A percentile compares a stretch with the other conserved stretches of the same genome.
Conservation (phyloP, 1,140 invertebrate genomes). For the Globodera ellingtonae region DNA sequence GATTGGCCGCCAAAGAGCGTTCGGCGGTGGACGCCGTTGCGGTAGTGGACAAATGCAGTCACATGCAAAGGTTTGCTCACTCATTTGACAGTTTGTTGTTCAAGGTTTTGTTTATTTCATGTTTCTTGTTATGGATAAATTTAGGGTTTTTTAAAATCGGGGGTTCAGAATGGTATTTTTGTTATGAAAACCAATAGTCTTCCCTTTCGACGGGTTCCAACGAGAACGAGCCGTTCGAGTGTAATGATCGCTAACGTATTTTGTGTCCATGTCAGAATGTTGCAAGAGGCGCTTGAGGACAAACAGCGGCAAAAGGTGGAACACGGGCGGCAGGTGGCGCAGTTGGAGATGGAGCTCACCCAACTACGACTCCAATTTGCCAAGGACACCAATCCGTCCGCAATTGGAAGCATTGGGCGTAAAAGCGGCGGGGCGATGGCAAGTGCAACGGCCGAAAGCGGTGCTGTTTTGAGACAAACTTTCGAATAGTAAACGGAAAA, state of each 20-base stretch:
- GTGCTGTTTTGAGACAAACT: background rate
- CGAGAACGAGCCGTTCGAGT: background rate
- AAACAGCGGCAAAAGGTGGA: constrained; percentile 47
- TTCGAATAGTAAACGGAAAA: too few species aligned
- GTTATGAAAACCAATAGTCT: too few species aligned
- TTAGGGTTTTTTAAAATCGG: too few species aligned
- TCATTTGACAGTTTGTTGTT: too few species aligned
- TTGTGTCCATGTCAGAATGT: constrained; percentile 25
- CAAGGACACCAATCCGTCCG: constrained; percentile 28
- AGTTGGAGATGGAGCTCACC: constrained; percentile 51
- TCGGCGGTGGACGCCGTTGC: constrained; percentile 46
- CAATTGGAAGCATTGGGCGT: constrained; percentile 27
- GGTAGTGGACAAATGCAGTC: constrained; percentile 43
- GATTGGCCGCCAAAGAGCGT: constrained; percentile 81
- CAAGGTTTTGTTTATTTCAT: too few species aligned
- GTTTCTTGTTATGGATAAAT: too few species aligned
- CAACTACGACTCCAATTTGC: constrained; percentile 45
- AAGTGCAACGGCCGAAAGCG: background rate
- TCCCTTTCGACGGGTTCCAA: too few species aligned
- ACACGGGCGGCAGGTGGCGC: constrained; percentile 44
- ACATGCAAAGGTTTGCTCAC: constrained; percentile 41
- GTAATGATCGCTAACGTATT: background rate
- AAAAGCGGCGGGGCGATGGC: constrained; percentile 22
- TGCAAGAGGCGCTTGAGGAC: constrained; percentile 48
- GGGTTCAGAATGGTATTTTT: too few species aligned